Base-by-base conservation (phyloP, 2,888 invertebrate genomes). In the Myathropa florea region DNA sequence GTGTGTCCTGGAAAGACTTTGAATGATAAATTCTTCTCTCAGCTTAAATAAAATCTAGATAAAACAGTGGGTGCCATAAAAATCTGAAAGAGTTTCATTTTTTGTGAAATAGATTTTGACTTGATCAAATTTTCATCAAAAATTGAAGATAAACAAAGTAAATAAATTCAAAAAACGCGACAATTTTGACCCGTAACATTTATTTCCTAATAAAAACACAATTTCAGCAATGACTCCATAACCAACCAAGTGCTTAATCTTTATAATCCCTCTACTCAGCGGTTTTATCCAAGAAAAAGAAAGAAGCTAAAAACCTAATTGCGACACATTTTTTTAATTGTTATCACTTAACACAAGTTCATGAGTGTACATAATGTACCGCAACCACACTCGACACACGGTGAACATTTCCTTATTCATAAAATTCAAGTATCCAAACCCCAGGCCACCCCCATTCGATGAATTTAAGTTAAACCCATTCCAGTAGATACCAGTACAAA, bases 231-330 rank as follows among this genome's bases (percentile, higher is more conserved):
- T 65, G 28, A 64, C 71, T 64, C 63, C 30, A 57, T 14, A 57
- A 1, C 12, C 39, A 59, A 80, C 36, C 64, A 72, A 80, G 67
- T 30, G 36, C 53, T 36, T 86, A 83, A 86, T 86, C 86, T 86
- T 86, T 86, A 86, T 86, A 86, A 86, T 86, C 83, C 86, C 65
- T 70, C 60, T 24, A 64, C 81, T 70, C 81, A 36, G 23, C 70
- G 67, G 83, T 86, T 79, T 86, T 86, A 86, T 86, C 86, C 86
- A 67, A n/a, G n/a, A n/a, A n/a, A 28, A 71, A 60, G 30, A 55
- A 67, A 60, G 70, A 46, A 63, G 68, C 60, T 33, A 14, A 21
- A 30, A 61, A 78, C 57, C 65, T 75, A 79, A 86, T 83, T 86
- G 79, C 75, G 71, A 77, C 72, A 82, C 68, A 72, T 77, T 73